phyloP scores from a whole-genome alignment of 2,113 vertebrate species.

The Polypterus bichir region DNA sequence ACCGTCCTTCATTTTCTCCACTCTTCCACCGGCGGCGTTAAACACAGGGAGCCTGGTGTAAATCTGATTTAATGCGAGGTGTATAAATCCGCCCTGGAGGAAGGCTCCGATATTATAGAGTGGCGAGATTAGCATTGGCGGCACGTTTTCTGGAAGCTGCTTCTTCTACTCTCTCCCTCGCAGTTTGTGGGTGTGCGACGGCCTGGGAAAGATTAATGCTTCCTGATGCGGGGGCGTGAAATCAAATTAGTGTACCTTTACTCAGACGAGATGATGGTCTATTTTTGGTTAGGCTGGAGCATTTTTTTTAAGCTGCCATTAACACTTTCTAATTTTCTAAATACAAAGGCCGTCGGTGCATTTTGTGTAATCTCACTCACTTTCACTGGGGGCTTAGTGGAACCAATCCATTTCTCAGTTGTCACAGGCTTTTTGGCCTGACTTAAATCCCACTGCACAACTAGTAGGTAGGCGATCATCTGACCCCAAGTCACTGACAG shows the following conservation, averaged over 20 bases:
- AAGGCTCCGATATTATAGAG: slow-evolving; percentile 30
- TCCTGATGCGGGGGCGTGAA: slow-evolving; percentile 48
- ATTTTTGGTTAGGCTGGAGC: slow-evolving; percentile 35
- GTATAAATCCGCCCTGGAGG: slow-evolving; percentile 40
- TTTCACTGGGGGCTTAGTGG: too few species aligned
- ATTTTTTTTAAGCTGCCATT: slow-evolving; percentile 33
- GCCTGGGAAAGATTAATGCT: slow-evolving; percentile 57
- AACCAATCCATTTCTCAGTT: too few species aligned
- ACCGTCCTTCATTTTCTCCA: too few species aligned
- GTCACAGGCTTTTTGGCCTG: too few species aligned
- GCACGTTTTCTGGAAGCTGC: slow-evolving; percentile 31
- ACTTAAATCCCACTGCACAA: too few species aligned
- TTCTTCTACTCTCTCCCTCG: slow-evolving; percentile 33
- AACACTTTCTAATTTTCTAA: slow-evolving; percentile 1
- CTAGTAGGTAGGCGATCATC: too few species aligned
- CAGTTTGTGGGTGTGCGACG: slow-evolving; percentile 46
- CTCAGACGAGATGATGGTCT: slow-evolving; percentile 39
- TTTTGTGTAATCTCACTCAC: slow-evolving; percentile 20
- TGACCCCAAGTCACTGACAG: too few species aligned
- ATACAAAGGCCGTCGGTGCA: slow-evolving; percentile 10
- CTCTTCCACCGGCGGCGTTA: too few species aligned
- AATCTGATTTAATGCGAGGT: slow-evolving; percentile 42
- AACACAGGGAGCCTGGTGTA: slow-evolving; percentile 16
- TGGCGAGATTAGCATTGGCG: slow-evolving; percentile 42
- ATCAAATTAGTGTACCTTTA: slow-evolving; percentile 85